Base-by-base conservation (phyloP, 1,140 invertebrate species). In the Centruroides sculpturatus region DNA sequence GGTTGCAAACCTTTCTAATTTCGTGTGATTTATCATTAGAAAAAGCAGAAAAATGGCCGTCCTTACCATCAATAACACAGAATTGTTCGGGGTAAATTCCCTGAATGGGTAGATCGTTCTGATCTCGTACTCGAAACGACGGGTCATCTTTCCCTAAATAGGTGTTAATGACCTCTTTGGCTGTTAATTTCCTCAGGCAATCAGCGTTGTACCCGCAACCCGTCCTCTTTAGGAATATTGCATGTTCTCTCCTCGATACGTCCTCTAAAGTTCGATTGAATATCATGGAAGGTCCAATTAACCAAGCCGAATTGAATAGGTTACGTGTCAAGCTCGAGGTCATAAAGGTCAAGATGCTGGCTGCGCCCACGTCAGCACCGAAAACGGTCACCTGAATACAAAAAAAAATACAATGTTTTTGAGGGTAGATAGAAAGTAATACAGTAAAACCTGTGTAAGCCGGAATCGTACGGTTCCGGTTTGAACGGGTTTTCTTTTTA, bases 41-140 rank as follows among this genome's bases (percentile, higher is more conserved):
- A 10, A 23, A 4, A 53, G 35, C 35, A 50, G 49, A 12, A n/a
- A n/a, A n/a, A 23, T 23, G 23, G 23, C 23, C 23, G 41, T 12
- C 52, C 59, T 64, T 54, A 65, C 66, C 63, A 56, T 67, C 67
- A 11, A 68, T 13, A 47, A 57, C 54, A 34, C 67, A 62, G 3
- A 67, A 55, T 50, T 68, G 67, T 23, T 68, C 66, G 7, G 66
- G 59, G 35, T 59, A 65, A 10, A 68, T 68, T 3, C 67, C 67
- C 41, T 52, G 48, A n/a, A 68, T 67, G 4, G 67, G 67, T 11
- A 68, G 50, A 55, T 67, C 66, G 36, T 68, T 68, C 57, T 68
- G 67, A 55, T 68, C 67, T 51, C 66, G 50, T 34, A 68, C 64
- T 12, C 66, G 46, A 59, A 67, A 68, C 7, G 66, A 63, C 3